Evolutionary conservation across 2,113 vertebrate species (phyloP).

Genomic region (Microtus pennsylvanicus): DNA sequence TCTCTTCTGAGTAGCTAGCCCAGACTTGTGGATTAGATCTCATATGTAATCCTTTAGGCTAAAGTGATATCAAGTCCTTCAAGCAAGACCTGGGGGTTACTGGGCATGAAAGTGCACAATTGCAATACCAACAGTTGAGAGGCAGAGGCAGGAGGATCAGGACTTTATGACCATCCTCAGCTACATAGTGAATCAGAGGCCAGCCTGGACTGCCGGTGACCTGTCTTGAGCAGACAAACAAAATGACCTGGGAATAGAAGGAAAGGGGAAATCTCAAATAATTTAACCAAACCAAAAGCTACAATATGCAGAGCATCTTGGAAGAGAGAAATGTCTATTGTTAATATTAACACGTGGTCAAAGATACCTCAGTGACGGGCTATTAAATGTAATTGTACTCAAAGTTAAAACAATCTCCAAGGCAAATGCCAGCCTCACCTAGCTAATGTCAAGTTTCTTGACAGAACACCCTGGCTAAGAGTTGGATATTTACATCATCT

Average conservation of each 20-base stretch:
- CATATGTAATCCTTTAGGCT: neutral
- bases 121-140: neutral
- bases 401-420: neutral
- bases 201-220: neutral
- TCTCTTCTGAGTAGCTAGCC: neutral
- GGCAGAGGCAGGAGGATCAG: neutral
- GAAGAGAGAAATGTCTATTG: neutral
- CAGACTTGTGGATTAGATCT: neutral
- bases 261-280: neutral
- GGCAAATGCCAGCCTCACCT: neutral
- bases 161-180: neutral
- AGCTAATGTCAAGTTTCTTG: neutral
- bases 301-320: conserved; percentile 4
- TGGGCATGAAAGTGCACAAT: neutral
- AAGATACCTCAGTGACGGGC: neutral
- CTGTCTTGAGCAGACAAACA: neutral
- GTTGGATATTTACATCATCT: neutral
- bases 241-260: neutral
- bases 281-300: neutral
- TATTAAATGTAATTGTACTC: neutral
- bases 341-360: neutral
- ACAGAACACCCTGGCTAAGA: neutral
- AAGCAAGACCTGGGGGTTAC: neutral
- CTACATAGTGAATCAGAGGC: neutral
- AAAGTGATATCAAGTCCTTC: neutral